Percentiles rank a stretch among this genome's conserved stretches.
phyloP scores from a whole-genome alignment of 2,888 invertebrate species.

The Tipula confusa region DNA sequence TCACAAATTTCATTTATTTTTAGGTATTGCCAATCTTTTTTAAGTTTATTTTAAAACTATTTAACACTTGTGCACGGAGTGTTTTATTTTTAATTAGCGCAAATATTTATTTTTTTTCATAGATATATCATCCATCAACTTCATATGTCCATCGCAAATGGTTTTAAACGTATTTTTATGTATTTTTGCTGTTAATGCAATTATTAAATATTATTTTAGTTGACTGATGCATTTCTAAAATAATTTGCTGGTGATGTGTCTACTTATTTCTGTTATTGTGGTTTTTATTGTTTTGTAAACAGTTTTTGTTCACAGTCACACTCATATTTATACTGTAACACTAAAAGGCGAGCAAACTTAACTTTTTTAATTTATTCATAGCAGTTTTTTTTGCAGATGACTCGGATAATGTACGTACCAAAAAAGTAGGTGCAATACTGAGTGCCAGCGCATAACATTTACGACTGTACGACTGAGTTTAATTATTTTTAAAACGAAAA shows the following conservation, averaged over 20 bases:
- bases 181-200: not conserved
- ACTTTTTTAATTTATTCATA: not conserved
- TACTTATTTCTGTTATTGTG: not conserved
- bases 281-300: not conserved
- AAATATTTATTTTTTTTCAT: not conserved
- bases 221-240: not conserved
- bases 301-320: no score
- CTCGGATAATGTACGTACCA: no score
- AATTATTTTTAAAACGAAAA: constrained; percentile 15
- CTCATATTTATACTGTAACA: not conserved
- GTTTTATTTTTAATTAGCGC: not conserved
- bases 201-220: not conserved
- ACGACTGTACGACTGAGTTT: not conserved
- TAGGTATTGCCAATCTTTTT: not conserved
- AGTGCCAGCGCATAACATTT: not conserved
- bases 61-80: not conserved
- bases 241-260: not conserved
- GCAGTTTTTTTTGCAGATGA: not conserved
- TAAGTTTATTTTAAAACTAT: not conserved
- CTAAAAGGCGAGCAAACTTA: not conserved
- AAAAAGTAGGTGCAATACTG: not conserved
- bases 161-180: not conserved
- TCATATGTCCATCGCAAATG: not conserved
- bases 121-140: not conserved
- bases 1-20: not conserved